Evolutionary conservation across 2,113 vertebrate genomes (phyloP), one percentile per base, ranked within the genome.

Genomic region (Ondatra zibethicus): DNA sequence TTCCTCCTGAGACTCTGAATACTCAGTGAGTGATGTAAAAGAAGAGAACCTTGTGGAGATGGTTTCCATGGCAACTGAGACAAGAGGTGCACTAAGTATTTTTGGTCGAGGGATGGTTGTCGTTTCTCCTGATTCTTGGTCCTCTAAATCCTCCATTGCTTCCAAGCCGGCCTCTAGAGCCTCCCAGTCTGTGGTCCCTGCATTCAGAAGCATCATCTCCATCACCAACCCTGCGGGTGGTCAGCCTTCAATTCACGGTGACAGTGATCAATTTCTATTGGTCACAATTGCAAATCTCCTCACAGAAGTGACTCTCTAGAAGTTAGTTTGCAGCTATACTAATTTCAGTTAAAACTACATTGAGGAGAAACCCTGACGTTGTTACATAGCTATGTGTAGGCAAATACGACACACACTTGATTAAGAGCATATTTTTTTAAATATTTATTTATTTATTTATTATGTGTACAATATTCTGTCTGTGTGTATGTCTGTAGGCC

Each of bases 241-340:
- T 31, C 10, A 80, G 68, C 55, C 88, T 94, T 68, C 72, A 80
- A 21, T 70, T 78, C 66, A 89, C 55, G n/a, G 39, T 78, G 75
- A 65, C 36, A 91, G 45, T 61, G 86, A 7, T 92, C 65, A 68
- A 29, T 87, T 92, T 77, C 73, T 86, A 23, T 73, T 82, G 73
- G 87, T 89, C 77, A 63, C 16, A 81, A 14, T 10, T 76, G 52
- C 9, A 8, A 61, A 7, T 50, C 72, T 23, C 39, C 36, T 36
- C 25, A 85, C 73, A 77, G 80, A 89, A 91, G 25, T 50, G 50
- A 91, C 47, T 95, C 36, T 80, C 82, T 45, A 77, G 61, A 89
- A 82, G 25, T 31, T 58, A 77, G 75, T 92, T 93, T 94, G 13
- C 39, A 73, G 58, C 75, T 78, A 61, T 89, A 84, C 85, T 86